phyloP scores from a whole-genome alignment of 2,797 vertebrate species.

The Trematocara caparti region DNA sequence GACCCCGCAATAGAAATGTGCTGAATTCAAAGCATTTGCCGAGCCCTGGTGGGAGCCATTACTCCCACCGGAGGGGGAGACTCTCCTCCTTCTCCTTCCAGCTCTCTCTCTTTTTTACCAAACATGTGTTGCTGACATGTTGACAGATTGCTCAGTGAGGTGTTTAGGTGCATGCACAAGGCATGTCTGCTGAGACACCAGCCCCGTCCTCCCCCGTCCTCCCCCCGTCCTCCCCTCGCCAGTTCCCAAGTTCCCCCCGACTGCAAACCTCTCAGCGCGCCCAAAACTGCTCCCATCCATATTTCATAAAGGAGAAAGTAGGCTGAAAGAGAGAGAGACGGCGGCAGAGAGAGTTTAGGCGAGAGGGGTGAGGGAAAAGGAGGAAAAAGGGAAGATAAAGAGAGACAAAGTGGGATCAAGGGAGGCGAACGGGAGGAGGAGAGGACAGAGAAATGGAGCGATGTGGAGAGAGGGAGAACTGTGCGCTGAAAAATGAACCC shows the following conservation, averaged over 20 bases:
- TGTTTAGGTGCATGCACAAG: conserved; percentile 99
- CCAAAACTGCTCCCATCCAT: conserved; percentile 99
- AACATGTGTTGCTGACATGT: conserved; percentile 99
- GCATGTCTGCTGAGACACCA: conserved; percentile 91
- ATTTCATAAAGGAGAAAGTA: conserved; percentile 93
- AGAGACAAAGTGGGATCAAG: conserved; percentile 72
- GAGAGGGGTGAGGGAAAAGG: conserved; percentile 53
- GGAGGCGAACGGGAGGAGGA: conserved; percentile 63
- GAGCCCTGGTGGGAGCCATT: conserved; percentile 87
- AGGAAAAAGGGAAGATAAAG: conserved; percentile 64
- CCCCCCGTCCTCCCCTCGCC: not conserved
- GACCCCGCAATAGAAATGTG: conserved; percentile 87
- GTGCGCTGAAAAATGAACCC: conserved; percentile 90
- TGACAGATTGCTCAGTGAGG: conserved; percentile 99
- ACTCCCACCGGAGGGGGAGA: conserved; percentile 80
- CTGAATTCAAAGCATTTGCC: conserved; percentile 91
- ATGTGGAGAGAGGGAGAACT: conserved; percentile 72
- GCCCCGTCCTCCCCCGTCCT: conserved; percentile 1
- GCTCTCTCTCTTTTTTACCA: conserved; percentile 88
- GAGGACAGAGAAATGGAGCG: conserved; percentile 65
- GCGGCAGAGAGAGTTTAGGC: conserved; percentile 60
- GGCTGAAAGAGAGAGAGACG: conserved; percentile 77
- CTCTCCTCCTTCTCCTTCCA: conserved; percentile 57
- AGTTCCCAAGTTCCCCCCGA: conserved; percentile 74
- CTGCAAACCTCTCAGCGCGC: conserved; percentile 93